Evolutionary conservation across 2,888 invertebrate genomes (phyloP), one percentile per base, ranked within the genome.

Genomic region (Drosophila suboccidentalis): DNA sequence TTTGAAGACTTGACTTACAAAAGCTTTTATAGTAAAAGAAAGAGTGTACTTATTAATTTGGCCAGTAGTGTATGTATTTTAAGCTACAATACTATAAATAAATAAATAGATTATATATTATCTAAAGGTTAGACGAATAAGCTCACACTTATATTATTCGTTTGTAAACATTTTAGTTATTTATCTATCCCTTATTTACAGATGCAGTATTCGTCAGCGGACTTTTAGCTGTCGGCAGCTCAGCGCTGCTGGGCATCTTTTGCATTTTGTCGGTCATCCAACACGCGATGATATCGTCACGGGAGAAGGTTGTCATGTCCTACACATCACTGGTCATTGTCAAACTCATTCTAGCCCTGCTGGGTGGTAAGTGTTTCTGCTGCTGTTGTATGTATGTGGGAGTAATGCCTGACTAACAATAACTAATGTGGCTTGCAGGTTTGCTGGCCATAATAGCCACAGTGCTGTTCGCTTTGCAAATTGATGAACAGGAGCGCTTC

Each of bases 201-300:
- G 97, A 95, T 93, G 96, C 96, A 44, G 97, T 97, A 67, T 96
- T 95, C 94, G 94, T 97, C 86, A 96, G 97, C 55, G 97, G 97
- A 55, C 93, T 97, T 78, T 95, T 97, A 72, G 97, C 96, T 6
- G 94, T 95, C n/a, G 93, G 95, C 63, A 96, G 97, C 55, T 96
- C 97, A 46, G 93, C 95, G 2, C 93, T 95, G 55, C 94, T 97
- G 75, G 97, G 96, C 46, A 93, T 97, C 62, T 96, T 96, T 93
- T 97, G 97, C 93, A 93, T 96, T 69, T 93, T 97, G 71, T 96
- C 97, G 57, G 95, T 97, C 71, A 94, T 97, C 75, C 97, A 97
- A 92, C 94, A 97, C 79, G 96, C 97, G 75, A 97, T 97, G 97
- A 95, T 97, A 89, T 96, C 96, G 58, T 97, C 97, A 55, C 95